Evolutionary conservation across 1,140 invertebrate genomes (phyloP).

Genomic region (Hylaeus anthracinus): DNA sequence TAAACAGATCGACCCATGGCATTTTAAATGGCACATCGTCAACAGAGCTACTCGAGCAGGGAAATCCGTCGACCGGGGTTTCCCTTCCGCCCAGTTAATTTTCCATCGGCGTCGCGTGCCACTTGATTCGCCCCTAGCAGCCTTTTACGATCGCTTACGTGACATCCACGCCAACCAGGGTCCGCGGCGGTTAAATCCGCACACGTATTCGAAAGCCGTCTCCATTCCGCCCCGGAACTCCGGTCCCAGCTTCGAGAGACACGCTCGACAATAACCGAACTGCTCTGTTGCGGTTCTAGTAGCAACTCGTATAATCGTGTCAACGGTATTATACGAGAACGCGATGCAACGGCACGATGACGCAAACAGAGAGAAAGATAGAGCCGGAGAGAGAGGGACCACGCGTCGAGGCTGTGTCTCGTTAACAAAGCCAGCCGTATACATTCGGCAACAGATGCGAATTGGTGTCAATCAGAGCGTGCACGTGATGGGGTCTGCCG

Average conservation of each 20-base stretch:
- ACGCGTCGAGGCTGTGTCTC: conserved; percentile 54
- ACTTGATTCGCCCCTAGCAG: neutral
- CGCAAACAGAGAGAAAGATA: conserved; percentile 13
- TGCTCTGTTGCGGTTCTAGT: conserved; percentile 47
- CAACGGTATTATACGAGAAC: conserved; percentile 46
- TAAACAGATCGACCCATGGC: too few relatives aligned
- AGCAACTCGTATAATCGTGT: conserved; percentile 59
- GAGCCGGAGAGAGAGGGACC: conserved; percentile 18
- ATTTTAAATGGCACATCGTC: too few relatives aligned
- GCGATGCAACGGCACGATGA: conserved; percentile 31
- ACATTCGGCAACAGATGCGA: conserved; percentile 74
- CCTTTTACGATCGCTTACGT: conserved; percentile 45
- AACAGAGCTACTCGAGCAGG: neutral
- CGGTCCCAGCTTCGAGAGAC: conserved; percentile 24
- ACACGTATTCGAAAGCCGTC: conserved; percentile 6
- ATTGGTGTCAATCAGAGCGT: conserved; percentile 70
- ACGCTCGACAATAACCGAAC: conserved; percentile 43
- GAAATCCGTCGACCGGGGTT: conserved; percentile 1
- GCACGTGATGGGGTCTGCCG: conserved; percentile 61
- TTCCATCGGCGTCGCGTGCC: conserved; percentile 18
- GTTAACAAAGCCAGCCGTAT: conserved; percentile 65
- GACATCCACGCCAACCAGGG: conserved; percentile 33
- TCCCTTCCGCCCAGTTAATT: conserved; percentile 11
- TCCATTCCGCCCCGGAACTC: conserved; percentile 1
- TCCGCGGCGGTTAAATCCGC: conserved; percentile 12